Conservation (phyloP, 64 coral and sea anemone species). For the Astreopora myriophthalma region DNA sequence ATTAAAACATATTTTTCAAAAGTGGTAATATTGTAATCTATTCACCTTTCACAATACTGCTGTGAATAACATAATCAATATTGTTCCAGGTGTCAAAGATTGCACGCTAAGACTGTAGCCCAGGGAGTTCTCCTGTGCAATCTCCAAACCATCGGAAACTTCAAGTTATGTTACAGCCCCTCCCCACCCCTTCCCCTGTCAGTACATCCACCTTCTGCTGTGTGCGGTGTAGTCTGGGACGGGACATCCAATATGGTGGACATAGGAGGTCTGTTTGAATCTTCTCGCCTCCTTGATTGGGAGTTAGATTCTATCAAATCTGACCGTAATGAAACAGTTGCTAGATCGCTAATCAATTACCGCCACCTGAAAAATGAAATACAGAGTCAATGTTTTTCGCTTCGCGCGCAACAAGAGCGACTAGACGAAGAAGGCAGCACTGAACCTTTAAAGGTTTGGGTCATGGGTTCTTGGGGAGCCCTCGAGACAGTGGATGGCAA, state of each 20-base stretch:
- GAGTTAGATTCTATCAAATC: slow-evolving; percentile 65
- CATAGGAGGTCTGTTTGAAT: slow-evolving; percentile 25
- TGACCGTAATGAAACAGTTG: slow-evolving; percentile 32
- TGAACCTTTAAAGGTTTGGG: slow-evolving; percentile 68
- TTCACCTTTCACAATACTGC: no score
- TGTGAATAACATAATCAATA: no score
- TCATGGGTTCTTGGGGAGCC: slow-evolving; percentile 86
- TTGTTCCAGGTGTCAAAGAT: no score
- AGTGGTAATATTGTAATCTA: no score
- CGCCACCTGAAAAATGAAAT: slow-evolving; percentile 66
- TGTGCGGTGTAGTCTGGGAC: background rate
- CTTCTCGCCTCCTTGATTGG: slow-evolving; percentile 65
- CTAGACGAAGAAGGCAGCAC: slow-evolving; percentile 60
- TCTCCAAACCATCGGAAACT: no score
- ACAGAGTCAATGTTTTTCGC: slow-evolving; percentile 59
- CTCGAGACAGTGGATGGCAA: slow-evolving; percentile 73
- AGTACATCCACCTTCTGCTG: no score
- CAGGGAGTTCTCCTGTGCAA: no score
- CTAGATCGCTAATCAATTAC: slow-evolving; percentile 43
- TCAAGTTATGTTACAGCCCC: no score
- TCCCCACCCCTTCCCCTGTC: no score
- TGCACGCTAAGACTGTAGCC: no score
- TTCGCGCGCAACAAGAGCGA: slow-evolving; percentile 72
- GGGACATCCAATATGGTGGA: background rate
- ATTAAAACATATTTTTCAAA: no score